Conservation (phyloP, 2,797 vertebrate species). For the Pterois miles region DNA sequence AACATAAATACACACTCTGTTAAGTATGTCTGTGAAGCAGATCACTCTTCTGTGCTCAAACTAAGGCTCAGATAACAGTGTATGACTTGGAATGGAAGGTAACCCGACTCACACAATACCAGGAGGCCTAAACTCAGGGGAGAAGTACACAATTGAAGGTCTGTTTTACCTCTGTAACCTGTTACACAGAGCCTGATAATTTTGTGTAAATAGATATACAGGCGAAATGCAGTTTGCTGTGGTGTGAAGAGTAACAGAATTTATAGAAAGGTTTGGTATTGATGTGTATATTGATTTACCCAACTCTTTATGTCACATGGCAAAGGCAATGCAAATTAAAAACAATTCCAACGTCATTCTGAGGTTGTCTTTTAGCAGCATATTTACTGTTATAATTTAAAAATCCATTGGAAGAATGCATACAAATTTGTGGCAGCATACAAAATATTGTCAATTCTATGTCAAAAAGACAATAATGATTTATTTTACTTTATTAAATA, state of each 20-base stretch:
- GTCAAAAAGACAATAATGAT: background rate
- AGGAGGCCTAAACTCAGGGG: slow-evolving; percentile 63
- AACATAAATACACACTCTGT: slow-evolving; percentile 32
- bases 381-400: slow-evolving; percentile 22
- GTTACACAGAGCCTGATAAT: slow-evolving; percentile 34
- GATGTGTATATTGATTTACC: background rate
- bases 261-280: background rate
- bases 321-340: background rate
- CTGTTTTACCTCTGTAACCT: slow-evolving; percentile 70
- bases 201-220: slow-evolving; percentile 38
- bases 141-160: slow-evolving; percentile 70
- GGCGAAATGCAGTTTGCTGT: slow-evolving; percentile 23
- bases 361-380: slow-evolving; percentile 11
- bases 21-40: slow-evolving; percentile 39
- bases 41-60: slow-evolving; percentile 50
- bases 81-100: slow-evolving; percentile 61
- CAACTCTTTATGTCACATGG: background rate
- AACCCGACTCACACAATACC: slow-evolving; percentile 78
- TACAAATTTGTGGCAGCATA: slow-evolving; percentile 4
- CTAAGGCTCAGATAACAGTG: slow-evolving; percentile 74
- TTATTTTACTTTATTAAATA: background rate
- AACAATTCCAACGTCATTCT: slow-evolving; percentile 20
- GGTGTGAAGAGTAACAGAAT: background rate
- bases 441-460: background rate
- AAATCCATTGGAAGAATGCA: slow-evolving; percentile 9